Evolutionary conservation across 2,888 invertebrate species (phyloP).

Genomic region (Cephus pulcher): DNA sequence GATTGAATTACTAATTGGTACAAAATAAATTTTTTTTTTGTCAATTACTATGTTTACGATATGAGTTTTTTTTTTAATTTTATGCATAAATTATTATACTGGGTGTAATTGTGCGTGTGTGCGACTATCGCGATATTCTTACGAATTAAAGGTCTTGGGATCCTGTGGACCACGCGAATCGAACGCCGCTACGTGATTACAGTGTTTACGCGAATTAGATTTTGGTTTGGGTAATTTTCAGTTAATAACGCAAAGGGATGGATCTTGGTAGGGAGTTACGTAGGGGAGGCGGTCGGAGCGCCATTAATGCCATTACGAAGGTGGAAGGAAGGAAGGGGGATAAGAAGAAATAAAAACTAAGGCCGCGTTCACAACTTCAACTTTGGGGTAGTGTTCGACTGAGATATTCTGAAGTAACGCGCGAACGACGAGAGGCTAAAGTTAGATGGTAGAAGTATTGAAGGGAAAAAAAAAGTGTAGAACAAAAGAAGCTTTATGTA

Average conservation of each 20-base stretch:
- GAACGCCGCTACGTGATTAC: conserved; percentile 47
- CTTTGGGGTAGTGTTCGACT: neutral
- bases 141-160: neutral
- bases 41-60: too few relatives aligned
- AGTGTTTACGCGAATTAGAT: conserved; percentile 63
- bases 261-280: conserved; percentile 18
- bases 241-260: conserved; percentile 56
- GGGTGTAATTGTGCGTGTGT: neutral
- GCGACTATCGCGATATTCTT: neutral
- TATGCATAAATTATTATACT: neutral
- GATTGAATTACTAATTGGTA: neutral
- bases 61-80: neutral
- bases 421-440: neutral
- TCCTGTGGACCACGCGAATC: neutral
- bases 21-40: neutral
- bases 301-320: conserved; percentile 54
- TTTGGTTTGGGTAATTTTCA: conserved; percentile 64
- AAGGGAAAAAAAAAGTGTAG: neutral
- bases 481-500: too few relatives aligned
- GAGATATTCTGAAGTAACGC: neutral
- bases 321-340: neutral
- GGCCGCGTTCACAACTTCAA: neutral
- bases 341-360: neutral
- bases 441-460: neutral
- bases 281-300: conserved; percentile 34